phyloP scores from a whole-genome alignment of 1,140 invertebrate species.

The Homalodisca vitripennis region DNA sequence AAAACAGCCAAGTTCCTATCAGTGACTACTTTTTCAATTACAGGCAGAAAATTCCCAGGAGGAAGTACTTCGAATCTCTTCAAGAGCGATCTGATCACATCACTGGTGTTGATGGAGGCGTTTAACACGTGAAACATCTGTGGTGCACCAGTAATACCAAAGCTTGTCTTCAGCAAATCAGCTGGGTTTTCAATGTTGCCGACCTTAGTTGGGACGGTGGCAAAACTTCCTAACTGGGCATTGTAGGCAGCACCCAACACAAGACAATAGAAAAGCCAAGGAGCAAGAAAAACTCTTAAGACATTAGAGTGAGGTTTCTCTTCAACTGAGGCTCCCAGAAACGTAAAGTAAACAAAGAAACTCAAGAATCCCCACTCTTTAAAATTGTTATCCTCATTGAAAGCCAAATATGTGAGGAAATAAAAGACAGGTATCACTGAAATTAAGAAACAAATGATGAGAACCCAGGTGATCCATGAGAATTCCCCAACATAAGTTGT shows the following conservation, averaged over 20 bases:
- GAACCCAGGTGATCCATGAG: slow-evolving; percentile 28
- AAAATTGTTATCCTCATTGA: slow-evolving; percentile 20
- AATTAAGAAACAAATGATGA: slow-evolving; percentile 30
- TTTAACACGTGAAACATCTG: slow-evolving; percentile 42
- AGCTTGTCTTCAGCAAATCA: slow-evolving; percentile 36
- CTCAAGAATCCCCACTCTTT: slow-evolving; percentile 9
- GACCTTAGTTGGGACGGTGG: slow-evolving; percentile 40
- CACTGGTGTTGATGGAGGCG: slow-evolving; percentile 37
- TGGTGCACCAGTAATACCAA: slow-evolving; percentile 38
- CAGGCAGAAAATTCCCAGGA: slow-evolving; percentile 36
- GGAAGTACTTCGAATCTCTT: slow-evolving; percentile 39
- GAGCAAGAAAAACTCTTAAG: slow-evolving; percentile 36
- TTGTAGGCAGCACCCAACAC: slow-evolving; percentile 40
- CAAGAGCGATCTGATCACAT: slow-evolving; percentile 35
- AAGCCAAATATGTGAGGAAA: slow-evolving; percentile 2
- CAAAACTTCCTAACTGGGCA: slow-evolving; percentile 42
- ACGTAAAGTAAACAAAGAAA: slow-evolving; percentile 35
- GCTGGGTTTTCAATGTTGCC: slow-evolving; percentile 37
- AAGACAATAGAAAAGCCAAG: slow-evolving; percentile 41
- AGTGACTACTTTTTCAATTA: slow-evolving; percentile 34
- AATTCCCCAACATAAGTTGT: slow-evolving; percentile 41
- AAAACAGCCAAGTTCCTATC: slow-evolving; percentile 39
- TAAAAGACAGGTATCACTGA: slow-evolving; percentile 30
- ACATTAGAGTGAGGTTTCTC: slow-evolving; percentile 27
- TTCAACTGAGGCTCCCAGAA: slow-evolving; percentile 37